phyloP scores from a whole-genome alignment of 2,888 invertebrate species.

The Girardia tigrina region DNA sequence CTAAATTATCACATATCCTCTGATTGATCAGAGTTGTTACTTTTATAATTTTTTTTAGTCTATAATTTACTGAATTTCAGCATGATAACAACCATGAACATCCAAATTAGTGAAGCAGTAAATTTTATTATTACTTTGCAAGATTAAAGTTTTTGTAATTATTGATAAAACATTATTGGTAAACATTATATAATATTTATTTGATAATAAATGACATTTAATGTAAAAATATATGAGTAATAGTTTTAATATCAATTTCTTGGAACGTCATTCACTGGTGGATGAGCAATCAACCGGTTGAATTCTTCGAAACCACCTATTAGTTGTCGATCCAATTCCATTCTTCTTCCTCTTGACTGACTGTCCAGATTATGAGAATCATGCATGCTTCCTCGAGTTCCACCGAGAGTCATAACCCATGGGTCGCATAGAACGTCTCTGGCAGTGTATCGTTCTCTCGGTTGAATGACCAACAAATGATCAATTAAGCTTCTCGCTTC shows the following conservation, averaged over 20 bases:
- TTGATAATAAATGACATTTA: too few relatives aligned
- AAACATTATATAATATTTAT: too few relatives aligned
- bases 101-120: too few relatives aligned
- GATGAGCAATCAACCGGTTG: background rate
- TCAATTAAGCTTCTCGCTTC: background rate
- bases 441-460: background rate
- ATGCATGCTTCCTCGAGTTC: background rate
- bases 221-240: too few relatives aligned
- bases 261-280: slow-evolving; percentile 3
- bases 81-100: too few relatives aligned
- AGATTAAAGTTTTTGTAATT: too few relatives aligned
- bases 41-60: too few relatives aligned
- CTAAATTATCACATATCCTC: too few relatives aligned
- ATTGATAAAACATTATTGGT: too few relatives aligned
- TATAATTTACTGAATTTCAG: too few relatives aligned
- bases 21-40: too few relatives aligned
- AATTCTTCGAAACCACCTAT: background rate
- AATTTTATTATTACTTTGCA: too few relatives aligned
- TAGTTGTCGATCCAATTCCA: slow-evolving; percentile 10
- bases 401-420: background rate
- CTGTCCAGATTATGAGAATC: slow-evolving; percentile 9
- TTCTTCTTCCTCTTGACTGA: background rate
- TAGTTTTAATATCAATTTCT: background rate
- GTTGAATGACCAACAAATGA: background rate
- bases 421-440: background rate